These are phyloP conservation scores for Agonopterix alstromeriana DNA, from an alignment of 2,888 invertebrate species.

Conservation along the genomic window DNA sequence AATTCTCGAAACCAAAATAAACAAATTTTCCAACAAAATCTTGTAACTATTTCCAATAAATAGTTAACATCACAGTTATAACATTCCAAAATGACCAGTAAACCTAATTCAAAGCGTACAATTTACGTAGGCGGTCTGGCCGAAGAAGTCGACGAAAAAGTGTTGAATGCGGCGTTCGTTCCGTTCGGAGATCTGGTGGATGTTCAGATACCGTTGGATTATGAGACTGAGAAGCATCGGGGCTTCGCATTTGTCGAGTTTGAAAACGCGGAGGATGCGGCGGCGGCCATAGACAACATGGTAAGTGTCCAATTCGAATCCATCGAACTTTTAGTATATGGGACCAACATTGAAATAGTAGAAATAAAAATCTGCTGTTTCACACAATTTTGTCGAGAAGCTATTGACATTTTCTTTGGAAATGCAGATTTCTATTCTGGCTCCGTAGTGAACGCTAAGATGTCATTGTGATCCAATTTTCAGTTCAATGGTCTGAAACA, in stretches of 20 bases:
- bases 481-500: too few relatives aligned
- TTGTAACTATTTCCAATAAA: background rate
- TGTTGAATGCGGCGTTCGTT: conserved; percentile 96
- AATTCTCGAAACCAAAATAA: too few relatives aligned
- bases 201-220: conserved; percentile 98
- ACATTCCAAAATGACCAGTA: conserved; percentile 50
- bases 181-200: conserved; percentile 99
- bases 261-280: conserved; percentile 98
- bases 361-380: too few relatives aligned
- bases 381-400: too few relatives aligned
- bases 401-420: too few relatives aligned
- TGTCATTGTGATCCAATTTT: too few relatives aligned
- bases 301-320: too few relatives aligned
- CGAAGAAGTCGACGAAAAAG: conserved; percentile 97
- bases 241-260: conserved; percentile 99
- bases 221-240: conserved; percentile 96
- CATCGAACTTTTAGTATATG: too few relatives aligned
- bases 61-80: background rate
- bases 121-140: conserved; percentile 92
- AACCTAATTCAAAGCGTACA: conserved; percentile 85
- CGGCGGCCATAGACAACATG: conserved; percentile 99
- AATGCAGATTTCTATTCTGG: too few relatives aligned
- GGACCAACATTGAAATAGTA: too few relatives aligned
- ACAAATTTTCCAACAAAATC: too few relatives aligned
- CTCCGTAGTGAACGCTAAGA: too few relatives aligned